Percentiles rank a stretch among this genome's conserved stretches.
Conservation (phyloP, 1,140 invertebrate species). For the Andrena cerasifolii region DNA sequence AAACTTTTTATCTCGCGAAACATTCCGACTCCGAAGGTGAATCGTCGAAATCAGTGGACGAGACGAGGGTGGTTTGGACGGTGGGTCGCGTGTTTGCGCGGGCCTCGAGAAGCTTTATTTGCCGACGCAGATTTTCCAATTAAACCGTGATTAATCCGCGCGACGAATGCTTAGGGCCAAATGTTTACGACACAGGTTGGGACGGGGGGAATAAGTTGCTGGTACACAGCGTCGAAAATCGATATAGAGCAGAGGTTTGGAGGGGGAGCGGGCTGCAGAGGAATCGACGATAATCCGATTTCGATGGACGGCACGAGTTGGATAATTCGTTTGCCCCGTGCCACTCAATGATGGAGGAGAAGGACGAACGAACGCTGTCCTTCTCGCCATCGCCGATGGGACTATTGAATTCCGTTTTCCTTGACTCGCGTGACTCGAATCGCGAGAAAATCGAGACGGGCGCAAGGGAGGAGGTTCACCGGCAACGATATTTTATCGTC, state of each 20-base stretch:
- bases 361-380: background rate
- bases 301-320: slow-evolving; percentile 51
- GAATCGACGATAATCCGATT: slow-evolving; percentile 66
- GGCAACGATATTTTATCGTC: slow-evolving; percentile 7
- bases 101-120: slow-evolving; percentile 59
- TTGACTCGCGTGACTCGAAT: slow-evolving; percentile 42
- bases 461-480: slow-evolving; percentile 5
- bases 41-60: too few species aligned
- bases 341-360: background rate
- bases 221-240: slow-evolving; percentile 30
- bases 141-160: slow-evolving; percentile 71
- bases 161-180: slow-evolving; percentile 49
- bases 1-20: background rate
- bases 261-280: slow-evolving; percentile 15
- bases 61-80: background rate
- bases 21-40: too few species aligned
- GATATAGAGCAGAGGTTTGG: slow-evolving; percentile 9
- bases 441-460: slow-evolving; percentile 8
- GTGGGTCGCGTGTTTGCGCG: slow-evolving; percentile 36
- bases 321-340: slow-evolving; percentile 55
- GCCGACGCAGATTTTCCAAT: slow-evolving; percentile 72
- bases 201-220: slow-evolving; percentile 52
- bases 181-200: slow-evolving; percentile 54
- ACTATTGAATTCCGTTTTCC: slow-evolving; percentile 42
- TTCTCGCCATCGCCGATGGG: background rate